These are phyloP conservation scores for Illadopsis cleaveri DNA, from an alignment of 2,113 vertebrate genomes.

Conservation along the genomic window DNA sequence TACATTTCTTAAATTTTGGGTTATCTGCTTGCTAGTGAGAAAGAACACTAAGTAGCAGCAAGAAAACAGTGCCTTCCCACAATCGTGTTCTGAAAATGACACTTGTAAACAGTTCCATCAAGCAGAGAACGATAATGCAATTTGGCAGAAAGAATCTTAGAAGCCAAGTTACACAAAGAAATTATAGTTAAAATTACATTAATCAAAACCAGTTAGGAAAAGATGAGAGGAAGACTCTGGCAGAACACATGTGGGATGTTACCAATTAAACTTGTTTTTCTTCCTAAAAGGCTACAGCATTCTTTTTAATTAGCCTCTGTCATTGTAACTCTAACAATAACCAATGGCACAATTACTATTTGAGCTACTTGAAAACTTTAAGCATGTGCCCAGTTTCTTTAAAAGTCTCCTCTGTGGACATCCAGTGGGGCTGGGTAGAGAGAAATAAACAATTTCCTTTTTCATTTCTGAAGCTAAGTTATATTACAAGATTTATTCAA, in stretches of 20 bases:
- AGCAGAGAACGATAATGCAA: conserved; percentile 7
- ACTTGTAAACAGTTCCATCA: conserved; percentile 54
- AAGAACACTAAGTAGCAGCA: not conserved
- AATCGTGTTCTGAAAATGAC: not conserved
- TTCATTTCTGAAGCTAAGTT: not conserved
- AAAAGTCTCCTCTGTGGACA: not conserved
- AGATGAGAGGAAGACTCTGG: conserved; percentile 59
- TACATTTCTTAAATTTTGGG: not conserved
- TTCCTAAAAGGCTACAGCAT: conserved; percentile 61
- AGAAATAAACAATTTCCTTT: not conserved
- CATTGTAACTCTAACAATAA: conserved; percentile 51
- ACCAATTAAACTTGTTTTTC: conserved; percentile 65
- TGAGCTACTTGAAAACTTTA: conserved; percentile 51
- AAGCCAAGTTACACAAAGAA: conserved; percentile 41
- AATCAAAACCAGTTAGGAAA: conserved; percentile 65
- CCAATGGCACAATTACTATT: not conserved
- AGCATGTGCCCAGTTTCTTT: not conserved
- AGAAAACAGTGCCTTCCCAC: not conserved
- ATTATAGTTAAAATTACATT: conserved; percentile 54
- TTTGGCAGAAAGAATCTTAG: conserved; percentile 27
- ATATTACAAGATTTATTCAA: not conserved
- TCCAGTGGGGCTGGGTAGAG: not conserved
- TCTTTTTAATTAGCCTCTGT: conserved; percentile 54
- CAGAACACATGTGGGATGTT: conserved; percentile 55
- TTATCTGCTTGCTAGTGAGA: not conserved